Percentiles rank a stretch among this genome's conserved stretches.
These are phyloP conservation scores for Nasonia giraulti DNA, from an alignment of 1,140 invertebrate species.

Conservation along the genomic window DNA sequence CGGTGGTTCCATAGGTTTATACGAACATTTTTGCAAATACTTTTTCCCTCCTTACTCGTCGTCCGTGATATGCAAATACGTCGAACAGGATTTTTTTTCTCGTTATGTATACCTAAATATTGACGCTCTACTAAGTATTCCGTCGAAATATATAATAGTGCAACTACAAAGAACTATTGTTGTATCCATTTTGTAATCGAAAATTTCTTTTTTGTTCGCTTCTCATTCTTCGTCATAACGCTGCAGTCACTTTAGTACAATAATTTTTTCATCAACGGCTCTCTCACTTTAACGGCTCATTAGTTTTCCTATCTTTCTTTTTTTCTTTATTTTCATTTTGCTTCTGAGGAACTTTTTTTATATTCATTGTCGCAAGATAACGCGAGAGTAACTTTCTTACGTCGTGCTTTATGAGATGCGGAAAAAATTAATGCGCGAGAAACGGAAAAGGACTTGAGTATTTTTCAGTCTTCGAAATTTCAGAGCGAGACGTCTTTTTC, in stretches of 20 bases:
- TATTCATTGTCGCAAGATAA: conserved; percentile 46
- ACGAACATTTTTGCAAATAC: conserved; percentile 36
- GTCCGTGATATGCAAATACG: conserved; percentile 49
- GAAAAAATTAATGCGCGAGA: conserved; percentile 5
- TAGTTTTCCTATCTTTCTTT: conserved; percentile 16
- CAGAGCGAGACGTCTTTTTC: too few species aligned
- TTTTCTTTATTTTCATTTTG: conserved; percentile 29
- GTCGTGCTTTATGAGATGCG: conserved; percentile 37
- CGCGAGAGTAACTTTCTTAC: conserved; percentile 52
- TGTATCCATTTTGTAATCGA: conserved; percentile 10
- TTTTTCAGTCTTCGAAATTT: too few species aligned
- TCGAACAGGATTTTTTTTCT: conserved; percentile 24
- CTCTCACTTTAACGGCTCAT: conserved; percentile 50
- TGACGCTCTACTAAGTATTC: conserved; percentile 45
- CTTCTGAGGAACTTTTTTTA: conserved; percentile 48
- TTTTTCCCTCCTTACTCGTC: background rate
- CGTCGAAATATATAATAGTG: conserved; percentile 41
- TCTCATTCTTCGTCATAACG: conserved; percentile 43
- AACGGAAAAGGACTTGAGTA: background rate
- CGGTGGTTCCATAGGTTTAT: conserved; percentile 1
- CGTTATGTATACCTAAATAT: conserved; percentile 40
- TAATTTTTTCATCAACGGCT: conserved; percentile 45
- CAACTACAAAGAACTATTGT: conserved; percentile 48
- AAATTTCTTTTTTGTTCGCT: conserved; percentile 41
- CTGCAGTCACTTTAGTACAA: conserved; percentile 40